Evolutionary conservation across 2,113 vertebrate genomes (phyloP).

Genomic region (Apodemus sylvaticus): DNA sequence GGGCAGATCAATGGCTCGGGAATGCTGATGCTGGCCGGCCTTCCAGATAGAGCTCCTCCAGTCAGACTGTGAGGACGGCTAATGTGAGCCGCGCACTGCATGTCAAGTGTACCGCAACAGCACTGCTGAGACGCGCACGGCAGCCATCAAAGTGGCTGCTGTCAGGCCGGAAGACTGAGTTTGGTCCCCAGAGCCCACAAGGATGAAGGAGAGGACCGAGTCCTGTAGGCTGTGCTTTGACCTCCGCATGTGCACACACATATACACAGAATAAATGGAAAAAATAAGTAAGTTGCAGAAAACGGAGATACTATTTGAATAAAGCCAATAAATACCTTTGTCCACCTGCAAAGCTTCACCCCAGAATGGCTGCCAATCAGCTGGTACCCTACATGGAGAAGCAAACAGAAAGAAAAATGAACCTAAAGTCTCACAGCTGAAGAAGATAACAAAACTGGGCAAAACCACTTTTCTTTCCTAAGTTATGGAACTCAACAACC

Average conservation of each 20-base stretch:
- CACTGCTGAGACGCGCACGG: too few species aligned
- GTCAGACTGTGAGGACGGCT: neutral
- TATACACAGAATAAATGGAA: neutral
- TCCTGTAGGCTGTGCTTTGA: neutral
- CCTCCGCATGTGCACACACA: neutral
- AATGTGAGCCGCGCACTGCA: neutral
- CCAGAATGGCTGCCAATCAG: constrained; percentile 97
- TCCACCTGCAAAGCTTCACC: constrained; percentile 98
- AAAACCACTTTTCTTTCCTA: constrained; percentile 31
- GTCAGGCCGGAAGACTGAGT: neutral
- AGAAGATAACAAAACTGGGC: neutral
- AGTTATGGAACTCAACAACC: neutral
- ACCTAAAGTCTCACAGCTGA: neutral
- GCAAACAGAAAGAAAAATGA: neutral
- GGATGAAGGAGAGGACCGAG: neutral
- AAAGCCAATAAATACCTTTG: constrained; percentile 89
- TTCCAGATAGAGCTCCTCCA: neutral
- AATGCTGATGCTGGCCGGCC: neutral
- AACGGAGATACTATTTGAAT: constrained; percentile 22
- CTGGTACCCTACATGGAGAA: constrained; percentile 90
- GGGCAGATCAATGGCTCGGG: neutral
- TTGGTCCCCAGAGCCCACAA: neutral
- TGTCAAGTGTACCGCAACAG: neutral
- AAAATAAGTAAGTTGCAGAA: neutral
- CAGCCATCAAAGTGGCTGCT: too few species aligned